Base-by-base conservation (phyloP, 1,140 invertebrate species). In the Neodiprion virginianus region DNA sequence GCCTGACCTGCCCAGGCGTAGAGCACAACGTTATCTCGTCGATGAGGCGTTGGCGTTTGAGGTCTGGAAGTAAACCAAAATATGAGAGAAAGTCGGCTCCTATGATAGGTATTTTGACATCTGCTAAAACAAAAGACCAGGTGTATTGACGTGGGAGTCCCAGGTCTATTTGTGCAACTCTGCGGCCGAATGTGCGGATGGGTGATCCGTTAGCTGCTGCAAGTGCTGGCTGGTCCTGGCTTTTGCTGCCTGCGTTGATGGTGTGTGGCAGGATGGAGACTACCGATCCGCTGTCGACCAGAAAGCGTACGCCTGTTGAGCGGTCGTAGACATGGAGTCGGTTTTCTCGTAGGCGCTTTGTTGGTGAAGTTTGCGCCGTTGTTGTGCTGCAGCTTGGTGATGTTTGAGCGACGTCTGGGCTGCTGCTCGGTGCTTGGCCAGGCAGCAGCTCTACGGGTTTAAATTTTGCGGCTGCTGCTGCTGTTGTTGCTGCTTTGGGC, bases 1-100 rank as follows among this genome's bases (percentile, higher is more conserved):
- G 17, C 17, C 17, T 17, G 17, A 17, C 17, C n/a, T 14, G 47
- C 14, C 72, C 74, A 40, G 8, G 11, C 1, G 70, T 23, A 11
- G 70, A 67, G 2, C 17, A 17, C 17, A 47, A 10, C 0, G 80
- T 84, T 76, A 23, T 68, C 40, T 65, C 14, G 73, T 87, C 83
- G n/a, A 84, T 75, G 11, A 86, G 67, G 40, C 70, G 69, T 23
- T 75, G 65, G 21, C 76, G 72, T 21, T 74, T 50, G n/a, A 83
- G 11, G 77, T 87, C 83, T 0, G 85, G 77, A 1, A 84, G 23
- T 49, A 88, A 68, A 8, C 79, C 74, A 74, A 79, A 82, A 75
- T 83, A 66, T 0, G 67, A 17, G 17, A 89, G 71, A 71, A 88
- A 84, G 40, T 78, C 71, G 14, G 71, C 49, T 8, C 75, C 77